Evolutionary conservation across 2,797 vertebrate genomes (phyloP), one percentile per base, ranked within the genome.

Genomic region (Leuciscus waleckii): DNA sequence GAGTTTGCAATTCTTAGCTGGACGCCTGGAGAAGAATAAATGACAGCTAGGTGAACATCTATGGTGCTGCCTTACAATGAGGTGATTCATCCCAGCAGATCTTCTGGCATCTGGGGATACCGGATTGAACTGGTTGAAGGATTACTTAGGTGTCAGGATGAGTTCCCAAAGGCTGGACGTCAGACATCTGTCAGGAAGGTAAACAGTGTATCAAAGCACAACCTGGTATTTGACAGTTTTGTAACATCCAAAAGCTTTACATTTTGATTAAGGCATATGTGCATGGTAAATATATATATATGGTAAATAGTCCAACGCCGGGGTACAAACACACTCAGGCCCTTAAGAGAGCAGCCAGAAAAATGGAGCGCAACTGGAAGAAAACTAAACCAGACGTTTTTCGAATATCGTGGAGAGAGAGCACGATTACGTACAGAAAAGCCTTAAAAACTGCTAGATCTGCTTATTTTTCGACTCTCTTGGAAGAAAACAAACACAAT

Each of bases 21-120:
- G 85, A 41, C 56, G 77, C 86, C 83, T 49, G 84, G 54, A 85
- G 58, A 83, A 89, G 84, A 90, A 74, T 84, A 86, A 85, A 91
- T 90, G 67, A 76, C 67, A 71, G 61, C 90, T 89, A 87, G 54
- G 26, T 29, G 49, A 76, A 68, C 37, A 87, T 46, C 56, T 79
- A 79, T 56, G 79, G 76, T 32, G 68, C 51, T 74, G 83, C 63
- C 74, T 89, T 63, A 83, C 85, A 82, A 70, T 77, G 46, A 76
- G 63, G 58, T 79, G 79, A 89, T 82, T 87, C 29, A 81, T 82
- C 76, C 46, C 49, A 71, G 61, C 75, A 75, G 35, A 77, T 32
- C 26, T 76, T 67, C 29, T 77, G 65, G 75, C 71, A 65, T 69
- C 46, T 67, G 56, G 77, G 13, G 77, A 79, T 75, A 88, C 78